Conservation (phyloP, 2,113 vertebrate genomes). For the Calidris pygmaea region DNA sequence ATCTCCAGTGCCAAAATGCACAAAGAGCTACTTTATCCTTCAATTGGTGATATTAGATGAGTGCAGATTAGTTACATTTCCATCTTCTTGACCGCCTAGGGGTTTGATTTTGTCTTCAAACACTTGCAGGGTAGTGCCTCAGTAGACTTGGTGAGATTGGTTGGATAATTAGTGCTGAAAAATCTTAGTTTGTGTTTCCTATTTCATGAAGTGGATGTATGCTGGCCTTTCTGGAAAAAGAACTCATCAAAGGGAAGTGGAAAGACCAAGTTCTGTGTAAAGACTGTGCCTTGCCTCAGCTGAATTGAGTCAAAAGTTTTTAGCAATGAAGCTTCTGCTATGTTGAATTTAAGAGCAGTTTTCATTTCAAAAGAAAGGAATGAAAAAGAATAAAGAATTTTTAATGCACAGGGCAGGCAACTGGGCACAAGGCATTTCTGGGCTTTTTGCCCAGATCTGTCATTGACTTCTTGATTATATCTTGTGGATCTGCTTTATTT, state of each 20-base stretch:
- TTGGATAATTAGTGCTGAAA: not conserved
- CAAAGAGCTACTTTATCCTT: not conserved
- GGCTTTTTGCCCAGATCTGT: constrained; percentile 16
- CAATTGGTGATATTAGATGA: not conserved
- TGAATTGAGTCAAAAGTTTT: not conserved
- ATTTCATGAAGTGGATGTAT: not conserved
- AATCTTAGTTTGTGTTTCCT: not conserved
- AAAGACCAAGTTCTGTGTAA: not conserved
- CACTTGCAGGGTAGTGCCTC: not conserved
- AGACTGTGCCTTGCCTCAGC: not conserved
- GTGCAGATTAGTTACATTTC: not conserved
- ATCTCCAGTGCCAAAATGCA: not conserved
- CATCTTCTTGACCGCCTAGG: not conserved
- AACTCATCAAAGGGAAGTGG: not conserved
- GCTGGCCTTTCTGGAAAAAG: not conserved
- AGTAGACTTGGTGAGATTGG: not conserved
- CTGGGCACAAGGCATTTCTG: not conserved
- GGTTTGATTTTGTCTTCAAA: not conserved
- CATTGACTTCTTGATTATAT: not conserved
- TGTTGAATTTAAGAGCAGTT: not conserved
- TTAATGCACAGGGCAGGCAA: not conserved
- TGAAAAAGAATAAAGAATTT: not conserved
- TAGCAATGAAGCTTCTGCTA: not conserved
- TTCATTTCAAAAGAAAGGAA: not conserved
- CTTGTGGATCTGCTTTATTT: not conserved